Conservation (phyloP, 2,888 invertebrate species). For the Drosophila hamatofila region DNA sequence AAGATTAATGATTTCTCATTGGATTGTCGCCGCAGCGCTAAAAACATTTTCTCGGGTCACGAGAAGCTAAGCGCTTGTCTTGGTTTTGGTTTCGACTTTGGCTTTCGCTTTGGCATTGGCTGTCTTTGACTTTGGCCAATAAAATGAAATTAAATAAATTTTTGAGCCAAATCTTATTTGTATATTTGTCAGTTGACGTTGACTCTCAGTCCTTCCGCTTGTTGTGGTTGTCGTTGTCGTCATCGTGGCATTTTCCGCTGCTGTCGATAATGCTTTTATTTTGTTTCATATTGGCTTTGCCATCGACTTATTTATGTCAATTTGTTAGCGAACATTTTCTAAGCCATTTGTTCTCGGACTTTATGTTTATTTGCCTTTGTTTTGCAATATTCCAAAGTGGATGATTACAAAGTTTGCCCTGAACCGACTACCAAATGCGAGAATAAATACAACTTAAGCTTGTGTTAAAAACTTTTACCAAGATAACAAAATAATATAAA, state of each 20-base stretch:
- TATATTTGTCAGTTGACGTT: conserved; percentile 62
- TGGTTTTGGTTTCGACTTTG: not conserved
- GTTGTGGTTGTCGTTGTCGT: conserved; percentile 22
- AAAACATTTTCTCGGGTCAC: conserved; percentile 37
- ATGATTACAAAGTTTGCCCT: conserved; percentile 52
- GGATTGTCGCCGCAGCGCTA: conserved; percentile 44
- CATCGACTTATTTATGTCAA: conserved; percentile 68
- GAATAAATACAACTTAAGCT: conserved; percentile 36
- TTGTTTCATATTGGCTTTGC: conserved; percentile 55
- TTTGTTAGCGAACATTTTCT: conserved; percentile 70
- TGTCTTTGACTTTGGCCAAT: conserved; percentile 66
- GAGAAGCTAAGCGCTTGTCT: conserved; percentile 38
- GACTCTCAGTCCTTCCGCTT: not conserved
- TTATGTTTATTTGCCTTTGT: conserved; percentile 56
- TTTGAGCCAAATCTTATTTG: conserved; percentile 75
- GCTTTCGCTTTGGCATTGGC: not conserved
- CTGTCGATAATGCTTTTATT: conserved; percentile 61
- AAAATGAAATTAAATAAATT: conserved; percentile 78
- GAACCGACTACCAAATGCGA: conserved; percentile 15
- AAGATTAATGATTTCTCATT: conserved; percentile 76
- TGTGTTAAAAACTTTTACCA: conserved; percentile 19
- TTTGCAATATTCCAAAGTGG: conserved; percentile 57
- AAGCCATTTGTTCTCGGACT: conserved; percentile 72
- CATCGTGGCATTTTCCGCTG: conserved; percentile 3
- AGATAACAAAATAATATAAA: not conserved